Evolutionary conservation across 1,140 invertebrate genomes (phyloP).

Genomic region (Drosophila lowei): DNA sequence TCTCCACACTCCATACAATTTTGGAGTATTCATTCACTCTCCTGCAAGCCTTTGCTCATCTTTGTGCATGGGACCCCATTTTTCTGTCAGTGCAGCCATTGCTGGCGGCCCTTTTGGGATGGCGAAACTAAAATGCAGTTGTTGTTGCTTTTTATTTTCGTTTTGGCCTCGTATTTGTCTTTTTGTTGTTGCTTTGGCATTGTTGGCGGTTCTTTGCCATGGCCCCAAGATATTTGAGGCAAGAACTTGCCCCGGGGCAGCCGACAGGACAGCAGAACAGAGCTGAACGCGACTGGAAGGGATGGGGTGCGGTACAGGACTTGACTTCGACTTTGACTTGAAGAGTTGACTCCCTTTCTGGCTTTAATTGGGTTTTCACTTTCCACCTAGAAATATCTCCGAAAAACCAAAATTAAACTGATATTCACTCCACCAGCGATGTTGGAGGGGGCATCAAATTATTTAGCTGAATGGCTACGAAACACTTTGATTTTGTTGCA

Average conservation of each 20-base stretch:
- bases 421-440: slow-evolving; percentile 26
- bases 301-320: slow-evolving; percentile 1
- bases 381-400: not conserved
- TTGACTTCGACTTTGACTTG: slow-evolving; percentile 53
- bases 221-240: slow-evolving; percentile 64
- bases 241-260: slow-evolving; percentile 57
- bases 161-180: slow-evolving; percentile 30
- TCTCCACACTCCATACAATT: too few species aligned
- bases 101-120: slow-evolving; percentile 56
- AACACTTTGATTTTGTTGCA: slow-evolving; percentile 65
- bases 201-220: slow-evolving; percentile 66
- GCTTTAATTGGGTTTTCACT: slow-evolving; percentile 58
- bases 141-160: slow-evolving; percentile 58
- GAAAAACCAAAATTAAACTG: slow-evolving; percentile 17
- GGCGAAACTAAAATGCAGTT: slow-evolving; percentile 78
- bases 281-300: slow-evolving; percentile 39
- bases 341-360: slow-evolving; percentile 24
- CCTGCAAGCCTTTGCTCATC: too few species aligned
- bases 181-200: slow-evolving; percentile 61
- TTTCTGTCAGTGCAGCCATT: slow-evolving; percentile 13
- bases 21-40: too few species aligned
- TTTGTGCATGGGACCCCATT: too few species aligned
- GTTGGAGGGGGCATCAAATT: slow-evolving; percentile 26
- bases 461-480: slow-evolving; percentile 47
- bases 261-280: slow-evolving; percentile 28